Base-by-base conservation (phyloP, 2,113 vertebrate species). In the Alethe castanea region DNA sequence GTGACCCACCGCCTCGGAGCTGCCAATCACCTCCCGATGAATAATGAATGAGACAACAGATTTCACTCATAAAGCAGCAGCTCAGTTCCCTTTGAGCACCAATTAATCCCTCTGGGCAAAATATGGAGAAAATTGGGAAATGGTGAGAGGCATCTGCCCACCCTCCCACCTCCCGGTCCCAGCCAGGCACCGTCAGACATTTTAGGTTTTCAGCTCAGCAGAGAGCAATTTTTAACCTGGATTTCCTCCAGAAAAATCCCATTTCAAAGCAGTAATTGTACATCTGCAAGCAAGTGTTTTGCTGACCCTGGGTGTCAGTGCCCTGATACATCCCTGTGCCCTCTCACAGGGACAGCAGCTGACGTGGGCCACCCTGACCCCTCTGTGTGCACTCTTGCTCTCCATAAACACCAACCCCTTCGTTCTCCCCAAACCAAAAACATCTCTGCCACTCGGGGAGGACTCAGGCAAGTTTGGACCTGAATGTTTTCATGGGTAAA, bases 31-130 rank as follows among this genome's bases (percentile, higher is more conserved):
- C 96, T 88, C 81, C 72, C 8, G 52, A 98, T 97, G 95, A 98
- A 98, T 98, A 98, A 98, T 98, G 97, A 98, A 97, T 92, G 93
- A 96, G 96, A 95, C 96, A 96, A 92, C 96, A 97, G 96, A 95
- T 97, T 97, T 95, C 96, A 80, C 88, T 96, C 97, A 88, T 96
- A 60, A 91, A 83, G 97, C 96, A 96, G 95, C 95, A 96, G 93
- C 94, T 98, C 79, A 40, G 97, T 96, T 98, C 98, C 98, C 98
- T 98, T 93, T 97, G 96, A 97, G 95, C 95, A 96, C 83, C 97
- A 97, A 97, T 98, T 97, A 98, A 97, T 97, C 98, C 98, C 97
- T 76, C 78, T 42, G 90, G 88, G 85, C 57, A 56, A 95, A 95
- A 90, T 28, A 38, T 52, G 95, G 95, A 89, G 89, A 8, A 50